phyloP scores from a whole-genome alignment of 2,797 vertebrate genomes.

The Spondyliosoma cantharus region DNA sequence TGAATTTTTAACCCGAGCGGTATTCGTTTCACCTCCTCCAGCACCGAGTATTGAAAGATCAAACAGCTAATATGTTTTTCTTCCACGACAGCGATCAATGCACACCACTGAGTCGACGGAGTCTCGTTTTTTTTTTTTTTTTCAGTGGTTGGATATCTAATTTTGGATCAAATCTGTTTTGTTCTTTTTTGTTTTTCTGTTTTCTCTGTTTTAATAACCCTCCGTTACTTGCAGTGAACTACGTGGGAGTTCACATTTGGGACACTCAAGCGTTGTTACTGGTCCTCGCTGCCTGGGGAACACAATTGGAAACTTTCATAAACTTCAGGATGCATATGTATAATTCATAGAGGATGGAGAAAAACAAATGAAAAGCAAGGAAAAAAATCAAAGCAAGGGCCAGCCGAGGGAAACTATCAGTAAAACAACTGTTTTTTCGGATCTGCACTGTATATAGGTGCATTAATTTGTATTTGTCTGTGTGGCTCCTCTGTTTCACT shows the following conservation, averaged over 20 bases:
- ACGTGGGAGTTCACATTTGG: conserved; percentile 22
- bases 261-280: conserved; percentile 29
- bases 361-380: conserved; percentile 39
- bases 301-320: conserved; percentile 54
- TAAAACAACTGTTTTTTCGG: conserved; percentile 43
- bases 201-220: conserved; percentile 19
- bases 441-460: conserved; percentile 12
- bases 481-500: conserved; percentile 9
- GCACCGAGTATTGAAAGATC: background rate
- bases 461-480: conserved; percentile 15
- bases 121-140: background rate
- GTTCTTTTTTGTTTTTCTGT: conserved; percentile 11
- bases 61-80: conserved; percentile 12
- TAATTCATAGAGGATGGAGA: conserved; percentile 69
- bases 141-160: background rate
- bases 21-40: background rate
- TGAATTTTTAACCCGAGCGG: background rate
- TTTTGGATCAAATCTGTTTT: conserved; percentile 21
- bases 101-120: background rate
- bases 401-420: conserved; percentile 44
- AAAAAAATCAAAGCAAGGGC: conserved; percentile 33
- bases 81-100: background rate
- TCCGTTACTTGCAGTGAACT: conserved; percentile 18
- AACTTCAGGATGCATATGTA: conserved; percentile 55
- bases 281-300: conserved; percentile 36